A percentile compares a stretch with the other conserved stretches of the same genome.
phyloP scores from a whole-genome alignment of 2,797 vertebrate species.

The Masticophis lateralis region DNA sequence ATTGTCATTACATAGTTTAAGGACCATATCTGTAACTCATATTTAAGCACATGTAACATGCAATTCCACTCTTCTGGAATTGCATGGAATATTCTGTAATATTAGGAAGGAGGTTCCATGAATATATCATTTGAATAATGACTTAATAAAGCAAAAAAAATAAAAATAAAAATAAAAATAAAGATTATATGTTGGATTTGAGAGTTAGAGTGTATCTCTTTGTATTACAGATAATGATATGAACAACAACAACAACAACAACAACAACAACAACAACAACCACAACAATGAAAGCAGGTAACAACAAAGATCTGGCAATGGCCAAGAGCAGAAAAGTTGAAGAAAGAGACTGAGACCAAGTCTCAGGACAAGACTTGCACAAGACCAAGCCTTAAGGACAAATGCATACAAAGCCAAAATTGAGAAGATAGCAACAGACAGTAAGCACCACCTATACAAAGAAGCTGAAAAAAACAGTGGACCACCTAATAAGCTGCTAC shows the following conservation, averaged over 20 bases:
- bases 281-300: background rate
- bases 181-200: background rate
- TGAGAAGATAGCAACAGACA: background rate
- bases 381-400: background rate
- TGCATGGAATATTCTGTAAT: too few relatives aligned
- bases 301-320: background rate
- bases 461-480: background rate
- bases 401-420: background rate
- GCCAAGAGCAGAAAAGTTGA: background rate
- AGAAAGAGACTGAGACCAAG: background rate
- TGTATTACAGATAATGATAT: background rate
- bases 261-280: background rate
- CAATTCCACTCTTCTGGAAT: background rate
- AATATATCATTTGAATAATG: background rate
- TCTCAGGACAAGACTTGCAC: background rate
- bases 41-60: background rate
- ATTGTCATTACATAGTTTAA: background rate
- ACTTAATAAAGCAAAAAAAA: background rate
- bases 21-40: background rate
- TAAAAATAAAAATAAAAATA: too few relatives aligned
- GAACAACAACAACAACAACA: background rate
- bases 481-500: background rate
- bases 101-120: background rate
- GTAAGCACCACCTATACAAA: background rate
- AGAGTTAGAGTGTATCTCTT: background rate